Evolutionary conservation across 2,113 vertebrate genomes (phyloP), one percentile per base, ranked within the genome.

Genomic region (Leptodactylus fuscus): DNA sequence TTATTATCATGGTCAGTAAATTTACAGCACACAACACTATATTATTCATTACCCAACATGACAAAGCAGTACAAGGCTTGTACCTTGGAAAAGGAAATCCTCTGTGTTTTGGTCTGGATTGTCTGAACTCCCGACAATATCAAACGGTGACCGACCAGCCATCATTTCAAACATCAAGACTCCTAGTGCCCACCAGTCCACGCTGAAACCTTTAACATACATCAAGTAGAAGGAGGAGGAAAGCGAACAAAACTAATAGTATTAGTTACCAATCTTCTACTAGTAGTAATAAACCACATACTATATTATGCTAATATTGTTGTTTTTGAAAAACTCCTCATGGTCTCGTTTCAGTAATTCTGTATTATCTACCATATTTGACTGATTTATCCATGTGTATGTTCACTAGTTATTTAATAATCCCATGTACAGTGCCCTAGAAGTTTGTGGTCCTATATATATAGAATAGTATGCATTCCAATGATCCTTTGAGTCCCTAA

Each of bases 91-190:
- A 88, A 99, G 97, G 92, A 99, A 99, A 91, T 99, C 98, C 91
- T 99, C 98, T 73, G 98, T 99, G 92, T 99, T 99, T 93, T 99
- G 98, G 91, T 99, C 98, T 7, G 98, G 98, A 88, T 99, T 99
- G 91, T 99, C 98, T 0, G 97, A 97, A 89, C 97, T 99, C 27
- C 98, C 98, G 0, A 99, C 98, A 0, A 99, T 99, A 89, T 99
- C 98, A 11, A 99, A 99, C 0, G 98, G 98, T 1, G 98, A 99
- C 79, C 98, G 94, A 38, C 98, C 98, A 0, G 98, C 98, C 98
- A 99, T 99, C 98, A 99, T 99, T 92, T 99, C 98, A 83, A 99
- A 99, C 98, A 99, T 99, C 4, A 99, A 94, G 16, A 99, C 98
- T 1, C 98, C 98, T 7, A 99, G 94, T 0, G 98, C 98, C 98